Base-by-base conservation (phyloP, 2,797 vertebrate species). In the Acanthurus tractus region DNA sequence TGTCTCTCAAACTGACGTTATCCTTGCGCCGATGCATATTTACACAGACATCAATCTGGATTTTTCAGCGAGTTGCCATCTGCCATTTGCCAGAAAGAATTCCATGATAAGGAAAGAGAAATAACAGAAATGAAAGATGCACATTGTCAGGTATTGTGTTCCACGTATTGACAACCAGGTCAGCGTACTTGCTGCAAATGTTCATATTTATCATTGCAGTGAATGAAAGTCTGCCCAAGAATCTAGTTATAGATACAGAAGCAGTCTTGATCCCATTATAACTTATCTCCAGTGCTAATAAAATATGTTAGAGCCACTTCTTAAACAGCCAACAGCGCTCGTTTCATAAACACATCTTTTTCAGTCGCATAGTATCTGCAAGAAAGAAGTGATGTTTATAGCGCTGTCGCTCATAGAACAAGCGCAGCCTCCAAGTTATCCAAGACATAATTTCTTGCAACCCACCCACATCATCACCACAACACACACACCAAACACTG, bases 241-340 rank as follows among this genome's bases (percentile, higher is more conserved):
- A 79, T 77, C 13, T 34, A 53, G 20, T 63, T 44, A 59, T 1
- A 46, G 36, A 15, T 18, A 48, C 53, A 44, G 22, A 59, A 38
- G 25, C 69, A n/a, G 22, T 15, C 56, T 50, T 63, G 44, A 53
- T 54, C 38, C 61, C 53, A 66, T 69, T 53, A 72, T 12, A 52
- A 61, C 58, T 56, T 25, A 34, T 49, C 36, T 62, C 49, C 2
- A 38, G 17, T 69, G 49, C 53, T 75, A 57, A 77, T 81, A 59
- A 85, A 85, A 74, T 36, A 17, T 63, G 25, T 53, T 67, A 4
- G 40, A 81, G 61, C 58, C 46, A 67, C 23, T 79, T 76, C 63
- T 80, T 72, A 78, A 82, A 82, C 20, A 76, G 63, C 84, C 76
- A 82, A 74, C 77, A 78, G 29, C 48, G 53, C 18, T 63, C 44